Conservation (phyloP, 2,113 vertebrate genomes). For the Tachycineta bicolor region DNA sequence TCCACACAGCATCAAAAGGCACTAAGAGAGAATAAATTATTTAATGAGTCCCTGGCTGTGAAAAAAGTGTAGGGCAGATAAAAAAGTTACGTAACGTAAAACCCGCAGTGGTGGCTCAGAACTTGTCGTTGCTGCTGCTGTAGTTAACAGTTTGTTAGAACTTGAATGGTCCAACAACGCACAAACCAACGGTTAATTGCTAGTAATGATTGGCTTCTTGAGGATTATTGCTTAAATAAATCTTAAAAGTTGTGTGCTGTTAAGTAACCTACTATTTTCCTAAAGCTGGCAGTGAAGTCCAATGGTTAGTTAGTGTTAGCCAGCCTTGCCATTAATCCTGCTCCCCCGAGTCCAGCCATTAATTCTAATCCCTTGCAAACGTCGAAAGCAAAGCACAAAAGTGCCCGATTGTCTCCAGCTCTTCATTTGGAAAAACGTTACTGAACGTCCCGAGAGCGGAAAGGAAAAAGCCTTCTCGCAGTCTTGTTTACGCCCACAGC, state of each 20-base stretch:
- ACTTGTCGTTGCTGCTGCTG: background rate
- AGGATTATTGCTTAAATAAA: slow-evolving; percentile 29
- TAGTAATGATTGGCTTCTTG: slow-evolving; percentile 42
- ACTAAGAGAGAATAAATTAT: background rate
- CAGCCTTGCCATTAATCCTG: background rate
- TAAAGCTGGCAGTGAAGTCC: background rate
- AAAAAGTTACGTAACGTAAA: background rate
- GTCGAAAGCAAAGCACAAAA: background rate
- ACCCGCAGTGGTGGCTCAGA: background rate
- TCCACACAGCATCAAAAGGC: background rate
- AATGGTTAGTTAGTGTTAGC: background rate
- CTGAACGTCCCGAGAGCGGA: background rate
- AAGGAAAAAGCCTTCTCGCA: background rate
- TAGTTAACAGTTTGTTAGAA: slow-evolving; percentile 31
- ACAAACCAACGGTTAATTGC: slow-evolving; percentile 45
- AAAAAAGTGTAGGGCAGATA: background rate
- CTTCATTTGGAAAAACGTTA: background rate
- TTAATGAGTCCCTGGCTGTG: background rate
- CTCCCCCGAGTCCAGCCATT: background rate
- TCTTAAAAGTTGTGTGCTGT: slow-evolving; percentile 23
- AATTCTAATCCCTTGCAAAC: background rate
- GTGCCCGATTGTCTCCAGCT: background rate
- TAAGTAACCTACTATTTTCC: slow-evolving; percentile 1
- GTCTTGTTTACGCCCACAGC: fast-evolving
- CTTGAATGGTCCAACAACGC: slow-evolving; percentile 21